phyloP scores from a whole-genome alignment of 53 echinoderm and acorn worm genomes.

The Henricia sp. region DNA sequence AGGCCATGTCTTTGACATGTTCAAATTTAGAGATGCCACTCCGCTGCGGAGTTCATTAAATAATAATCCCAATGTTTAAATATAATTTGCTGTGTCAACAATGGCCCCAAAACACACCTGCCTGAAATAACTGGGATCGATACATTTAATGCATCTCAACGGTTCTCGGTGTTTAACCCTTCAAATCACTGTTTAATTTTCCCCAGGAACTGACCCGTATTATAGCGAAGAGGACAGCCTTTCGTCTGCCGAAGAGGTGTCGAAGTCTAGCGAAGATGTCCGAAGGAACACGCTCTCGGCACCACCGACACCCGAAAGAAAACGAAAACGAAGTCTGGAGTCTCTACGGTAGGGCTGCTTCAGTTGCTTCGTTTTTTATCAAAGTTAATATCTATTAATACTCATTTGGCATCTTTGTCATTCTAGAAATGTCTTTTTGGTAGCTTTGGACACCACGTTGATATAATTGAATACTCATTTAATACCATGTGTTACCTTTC shows the following conservation, averaged over 20 bases:
- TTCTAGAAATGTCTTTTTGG: too few species aligned
- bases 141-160: background rate
- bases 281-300: constrained; percentile 54
- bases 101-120: background rate
- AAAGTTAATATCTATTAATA: too few species aligned
- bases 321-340: constrained; percentile 81
- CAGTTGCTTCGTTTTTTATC: too few species aligned
- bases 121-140: background rate
- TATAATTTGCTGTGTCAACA: background rate
- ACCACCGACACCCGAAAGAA: constrained; percentile 53
- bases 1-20: too few species aligned
- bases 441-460: too few species aligned
- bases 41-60: too few species aligned
- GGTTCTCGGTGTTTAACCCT: background rate
- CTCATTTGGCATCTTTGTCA: too few species aligned
- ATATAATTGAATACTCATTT: too few species aligned
- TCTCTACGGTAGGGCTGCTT: constrained; percentile 68
- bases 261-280: constrained; percentile 79
- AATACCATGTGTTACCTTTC: too few species aligned
- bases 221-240: constrained; percentile 89
- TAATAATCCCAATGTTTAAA: too few species aligned
- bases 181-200: background rate
- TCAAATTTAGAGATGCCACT: too few species aligned
- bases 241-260: constrained; percentile 81
- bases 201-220: constrained; percentile 81